Conservation (phyloP, 2,113 vertebrate species). For the Forbesichthys agassizii region DNA sequence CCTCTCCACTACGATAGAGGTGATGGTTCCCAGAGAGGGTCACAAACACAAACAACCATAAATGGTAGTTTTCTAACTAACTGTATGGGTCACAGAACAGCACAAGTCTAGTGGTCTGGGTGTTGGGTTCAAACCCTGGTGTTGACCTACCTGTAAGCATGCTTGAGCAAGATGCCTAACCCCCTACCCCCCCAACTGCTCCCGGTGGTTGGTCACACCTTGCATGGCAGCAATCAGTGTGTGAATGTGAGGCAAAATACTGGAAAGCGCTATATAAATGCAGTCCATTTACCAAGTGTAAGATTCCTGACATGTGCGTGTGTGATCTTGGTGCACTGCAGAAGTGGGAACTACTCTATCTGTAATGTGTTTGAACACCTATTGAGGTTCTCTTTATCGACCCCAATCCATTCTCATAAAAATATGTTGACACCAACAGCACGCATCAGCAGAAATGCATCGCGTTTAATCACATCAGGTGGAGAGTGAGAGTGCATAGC, state of each 20-base stretch:
- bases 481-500: conserved; percentile 9
- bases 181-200: no score
- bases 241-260: no score
- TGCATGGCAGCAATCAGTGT: no score
- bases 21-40: no score
- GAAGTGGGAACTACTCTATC: not conserved
- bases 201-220: no score
- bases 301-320: conserved; percentile 12
- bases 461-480: conserved; percentile 24
- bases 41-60: not conserved
- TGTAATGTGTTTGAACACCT: no score
- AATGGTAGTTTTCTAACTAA: not conserved
- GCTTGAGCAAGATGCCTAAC: no score
- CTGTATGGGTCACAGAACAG: not conserved
- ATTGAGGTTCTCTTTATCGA: not conserved
- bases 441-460: conserved; percentile 18
- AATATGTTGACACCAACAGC: not conserved
- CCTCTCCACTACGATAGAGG: no score
- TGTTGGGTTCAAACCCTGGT: not conserved
- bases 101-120: not conserved
- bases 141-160: no score
- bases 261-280: no score
- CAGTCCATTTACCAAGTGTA: conserved; percentile 11
- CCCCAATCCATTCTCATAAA: not conserved
- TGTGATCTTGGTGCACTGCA: not conserved